Evolutionary conservation across 2,888 invertebrate genomes (phyloP).

Genomic region (Linnaemya tessellans): DNA sequence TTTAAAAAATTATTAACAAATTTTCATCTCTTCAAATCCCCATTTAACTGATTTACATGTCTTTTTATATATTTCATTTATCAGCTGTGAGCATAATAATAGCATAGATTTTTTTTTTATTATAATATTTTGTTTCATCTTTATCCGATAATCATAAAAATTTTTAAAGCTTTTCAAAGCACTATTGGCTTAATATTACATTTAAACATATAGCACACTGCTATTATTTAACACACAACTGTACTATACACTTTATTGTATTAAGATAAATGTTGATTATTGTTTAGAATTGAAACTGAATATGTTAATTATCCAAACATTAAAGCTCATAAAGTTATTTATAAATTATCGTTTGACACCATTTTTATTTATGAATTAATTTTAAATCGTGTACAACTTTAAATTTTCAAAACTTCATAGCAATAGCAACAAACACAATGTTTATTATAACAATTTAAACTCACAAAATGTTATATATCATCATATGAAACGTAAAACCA

Average conservation of each 20-base stretch:
- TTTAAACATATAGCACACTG: constrained; percentile 19
- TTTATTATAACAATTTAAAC: constrained; percentile 20
- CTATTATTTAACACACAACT: constrained; percentile 62
- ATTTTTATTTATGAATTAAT: not conserved
- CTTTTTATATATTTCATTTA: not conserved
- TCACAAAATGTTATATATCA: not conserved
- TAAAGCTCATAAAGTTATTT: constrained; percentile 27
- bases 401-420: constrained; percentile 37
- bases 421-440: constrained; percentile 53
- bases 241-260: constrained; percentile 47
- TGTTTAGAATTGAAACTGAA: constrained; percentile 44
- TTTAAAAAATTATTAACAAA: not conserved
- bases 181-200: constrained; percentile 7
- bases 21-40: constrained; percentile 44
- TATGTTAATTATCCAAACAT: constrained; percentile 35
- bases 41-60: not conserved
- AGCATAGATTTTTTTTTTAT: constrained; percentile 14
- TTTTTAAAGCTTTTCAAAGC: not conserved
- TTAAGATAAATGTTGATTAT: constrained; percentile 62
- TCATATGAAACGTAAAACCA: not conserved
- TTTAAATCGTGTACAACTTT: not conserved
- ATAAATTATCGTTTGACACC: constrained; percentile 14
- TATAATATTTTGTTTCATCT: not conserved
- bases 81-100: constrained; percentile 55
- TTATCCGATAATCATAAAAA: not conserved